Percentiles rank a stretch among this genome's conserved stretches.
phyloP scores from a whole-genome alignment of 2,113 vertebrate genomes.

The Sturnira hondurensis region DNA sequence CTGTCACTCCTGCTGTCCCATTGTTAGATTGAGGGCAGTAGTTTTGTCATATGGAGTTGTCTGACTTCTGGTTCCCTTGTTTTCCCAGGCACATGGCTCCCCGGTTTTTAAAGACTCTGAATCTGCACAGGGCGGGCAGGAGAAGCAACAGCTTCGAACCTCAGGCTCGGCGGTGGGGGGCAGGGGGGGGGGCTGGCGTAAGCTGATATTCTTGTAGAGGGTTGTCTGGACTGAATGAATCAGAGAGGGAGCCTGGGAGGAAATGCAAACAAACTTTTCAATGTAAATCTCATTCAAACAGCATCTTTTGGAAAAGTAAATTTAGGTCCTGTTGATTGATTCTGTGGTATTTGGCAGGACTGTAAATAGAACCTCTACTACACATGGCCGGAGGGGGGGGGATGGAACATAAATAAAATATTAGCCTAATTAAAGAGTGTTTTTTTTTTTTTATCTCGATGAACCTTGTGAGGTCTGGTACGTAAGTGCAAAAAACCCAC shows the following conservation, averaged over 20 bases:
- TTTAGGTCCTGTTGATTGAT: conserved; percentile 73
- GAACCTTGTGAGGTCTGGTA: conserved; percentile 58
- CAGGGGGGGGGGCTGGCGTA: conserved; percentile 38
- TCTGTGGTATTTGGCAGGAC: conserved; percentile 68
- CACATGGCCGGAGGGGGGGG: conserved; percentile 53
- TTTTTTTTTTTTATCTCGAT: conserved; percentile 67
- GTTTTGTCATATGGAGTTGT: neutral
- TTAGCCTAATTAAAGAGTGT: conserved; percentile 72
- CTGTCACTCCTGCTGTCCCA: accelerated
- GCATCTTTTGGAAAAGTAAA: conserved; percentile 67
- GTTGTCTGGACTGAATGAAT: neutral
- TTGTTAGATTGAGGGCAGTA: neutral
- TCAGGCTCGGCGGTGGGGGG: too few species aligned
- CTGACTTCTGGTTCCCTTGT: neutral
- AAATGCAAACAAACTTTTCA: conserved; percentile 69
- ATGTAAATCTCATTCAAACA: conserved; percentile 67
- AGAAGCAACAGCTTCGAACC: neutral
- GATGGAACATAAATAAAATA: conserved; percentile 74
- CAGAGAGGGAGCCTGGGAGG: neutral
- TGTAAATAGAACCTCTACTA: conserved; percentile 75
- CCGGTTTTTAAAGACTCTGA: neutral
- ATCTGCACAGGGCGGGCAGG: neutral
- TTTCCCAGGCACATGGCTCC: neutral
- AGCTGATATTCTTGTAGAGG: neutral
- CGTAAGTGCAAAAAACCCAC: neutral